Evolutionary conservation across 2,113 vertebrate species (phyloP).

Genomic region (Dromaius novaehollandiae): DNA sequence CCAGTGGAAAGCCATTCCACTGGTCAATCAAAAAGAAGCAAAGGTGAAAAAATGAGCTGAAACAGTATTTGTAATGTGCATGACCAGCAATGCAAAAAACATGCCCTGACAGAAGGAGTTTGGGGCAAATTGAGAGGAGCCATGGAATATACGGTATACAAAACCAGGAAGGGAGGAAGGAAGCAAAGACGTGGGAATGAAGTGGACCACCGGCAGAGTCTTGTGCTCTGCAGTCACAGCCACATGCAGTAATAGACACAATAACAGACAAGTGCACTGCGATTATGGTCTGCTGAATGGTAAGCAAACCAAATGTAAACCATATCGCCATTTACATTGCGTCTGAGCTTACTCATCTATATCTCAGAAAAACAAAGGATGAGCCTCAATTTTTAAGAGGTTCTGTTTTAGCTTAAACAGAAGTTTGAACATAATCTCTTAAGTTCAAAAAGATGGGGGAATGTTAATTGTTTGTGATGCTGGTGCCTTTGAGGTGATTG

Average conservation of each 20-base stretch:
- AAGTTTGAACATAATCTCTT: background rate
- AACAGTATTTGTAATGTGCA: fast-evolving
- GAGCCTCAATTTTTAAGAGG: background rate
- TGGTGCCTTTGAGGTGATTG: background rate
- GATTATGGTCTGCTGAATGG: background rate
- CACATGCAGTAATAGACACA: fast-evolving
- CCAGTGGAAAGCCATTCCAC: background rate
- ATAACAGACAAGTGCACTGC: background rate
- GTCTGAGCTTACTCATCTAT: background rate
- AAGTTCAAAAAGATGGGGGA: background rate
- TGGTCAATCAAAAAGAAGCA: background rate
- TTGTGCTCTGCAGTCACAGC: background rate
- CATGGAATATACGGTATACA: background rate
- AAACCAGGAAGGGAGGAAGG: background rate
- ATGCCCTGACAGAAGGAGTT: background rate
- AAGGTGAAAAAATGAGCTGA: background rate
- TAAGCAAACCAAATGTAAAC: background rate
- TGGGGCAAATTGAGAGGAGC: background rate
- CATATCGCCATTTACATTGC: background rate
- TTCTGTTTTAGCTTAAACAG: background rate
- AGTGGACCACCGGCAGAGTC: background rate
- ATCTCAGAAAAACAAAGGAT: background rate
- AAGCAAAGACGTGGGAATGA: background rate
- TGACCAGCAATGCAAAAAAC: background rate
- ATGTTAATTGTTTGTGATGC: background rate